Evolutionary conservation across 2,888 invertebrate species (phyloP).

Genomic region (Chorisops tibialis): DNA sequence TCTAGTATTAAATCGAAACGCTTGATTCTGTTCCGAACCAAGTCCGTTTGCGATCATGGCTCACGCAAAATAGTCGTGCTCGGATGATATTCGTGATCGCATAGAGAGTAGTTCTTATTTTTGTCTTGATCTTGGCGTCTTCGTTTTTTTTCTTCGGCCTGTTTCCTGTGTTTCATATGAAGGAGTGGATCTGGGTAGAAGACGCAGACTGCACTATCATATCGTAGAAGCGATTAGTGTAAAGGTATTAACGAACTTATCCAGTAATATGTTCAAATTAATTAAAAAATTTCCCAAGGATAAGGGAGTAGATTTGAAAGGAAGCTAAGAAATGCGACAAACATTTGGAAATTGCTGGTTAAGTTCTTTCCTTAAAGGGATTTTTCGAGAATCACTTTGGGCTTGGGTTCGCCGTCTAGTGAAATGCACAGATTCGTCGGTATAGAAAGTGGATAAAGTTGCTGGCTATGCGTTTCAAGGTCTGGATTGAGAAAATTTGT

Average conservation of each 20-base stretch:
- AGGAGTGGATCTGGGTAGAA: constrained; percentile 16
- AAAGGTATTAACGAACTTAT: background rate
- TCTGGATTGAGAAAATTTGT: no score
- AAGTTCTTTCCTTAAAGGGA: no score
- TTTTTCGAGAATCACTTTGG: no score
- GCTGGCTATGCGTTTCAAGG: no score
- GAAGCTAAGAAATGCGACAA: no score
- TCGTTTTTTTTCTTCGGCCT: constrained; percentile 7
- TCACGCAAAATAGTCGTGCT: constrained; percentile 41
- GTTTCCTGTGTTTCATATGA: constrained; percentile 12
- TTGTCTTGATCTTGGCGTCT: constrained; percentile 10
- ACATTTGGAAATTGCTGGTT: no score
- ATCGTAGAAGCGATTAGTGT: constrained; percentile 5
- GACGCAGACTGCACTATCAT: background rate
- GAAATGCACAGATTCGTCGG: no score
- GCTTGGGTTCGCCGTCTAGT: no score
- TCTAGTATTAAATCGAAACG: constrained; percentile 11
- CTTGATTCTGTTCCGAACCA: constrained; percentile 13
- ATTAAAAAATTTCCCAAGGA: constrained; percentile 25
- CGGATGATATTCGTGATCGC: constrained; percentile 38
- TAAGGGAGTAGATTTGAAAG: no score
- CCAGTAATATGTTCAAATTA: constrained; percentile 14
- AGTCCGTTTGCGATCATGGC: constrained; percentile 35
- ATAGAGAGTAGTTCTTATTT: constrained; percentile 11
- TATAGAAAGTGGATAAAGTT: no score